Conservation (phyloP, 2,888 invertebrate species). For the Agrotis segetum region DNA sequence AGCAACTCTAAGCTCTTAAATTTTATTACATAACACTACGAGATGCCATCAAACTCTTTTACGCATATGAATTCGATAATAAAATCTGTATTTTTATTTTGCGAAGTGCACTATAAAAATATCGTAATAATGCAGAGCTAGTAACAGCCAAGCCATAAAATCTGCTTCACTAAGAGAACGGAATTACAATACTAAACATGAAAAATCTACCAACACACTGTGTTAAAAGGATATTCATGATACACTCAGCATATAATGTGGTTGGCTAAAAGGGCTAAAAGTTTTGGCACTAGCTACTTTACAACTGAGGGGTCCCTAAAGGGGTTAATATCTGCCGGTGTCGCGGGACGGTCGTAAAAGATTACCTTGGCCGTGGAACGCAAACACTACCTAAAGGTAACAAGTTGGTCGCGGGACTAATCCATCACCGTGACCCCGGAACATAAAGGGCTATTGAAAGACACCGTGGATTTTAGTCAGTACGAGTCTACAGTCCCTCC, state of each 20-base stretch:
- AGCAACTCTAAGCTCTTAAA: not conserved
- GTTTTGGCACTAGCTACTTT: not conserved
- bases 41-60: not conserved
- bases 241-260: constrained; percentile 20
- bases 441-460: no score
- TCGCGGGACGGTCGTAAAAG: no score
- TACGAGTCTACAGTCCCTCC: no score
- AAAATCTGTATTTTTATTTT: not conserved
- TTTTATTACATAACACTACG: constrained; percentile 11
- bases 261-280: constrained; percentile 2
- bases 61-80: not conserved
- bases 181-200: not conserved
- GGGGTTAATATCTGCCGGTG: no score
- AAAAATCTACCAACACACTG: constrained; percentile 13
- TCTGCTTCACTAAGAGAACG: not conserved
- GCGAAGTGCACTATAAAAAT: not conserved
- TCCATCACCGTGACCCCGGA: no score
- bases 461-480: no score
- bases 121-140: not conserved
- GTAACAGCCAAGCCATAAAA: not conserved
- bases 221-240: constrained; percentile 37
- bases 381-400: no score
- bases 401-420: no score
- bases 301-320: not conserved
- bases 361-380: no score